These are phyloP conservation scores for Gisinianus flammeolus DNA, from an alignment of 2,888 invertebrate genomes.

Conservation along the genomic window DNA sequence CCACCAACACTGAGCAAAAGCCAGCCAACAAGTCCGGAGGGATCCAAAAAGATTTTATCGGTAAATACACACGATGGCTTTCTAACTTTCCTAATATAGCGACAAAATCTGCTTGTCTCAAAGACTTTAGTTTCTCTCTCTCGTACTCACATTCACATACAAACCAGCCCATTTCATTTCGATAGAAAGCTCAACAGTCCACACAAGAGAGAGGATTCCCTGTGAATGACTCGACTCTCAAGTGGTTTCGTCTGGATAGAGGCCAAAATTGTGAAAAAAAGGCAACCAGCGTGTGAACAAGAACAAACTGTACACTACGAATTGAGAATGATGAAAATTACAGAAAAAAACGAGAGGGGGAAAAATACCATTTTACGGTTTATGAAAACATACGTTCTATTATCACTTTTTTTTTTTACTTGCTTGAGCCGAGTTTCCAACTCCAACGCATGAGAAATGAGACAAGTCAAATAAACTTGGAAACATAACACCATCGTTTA, in stretches of 20 bases:
- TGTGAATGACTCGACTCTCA: slow-evolving; percentile 42
- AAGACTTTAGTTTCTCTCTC: slow-evolving; percentile 31
- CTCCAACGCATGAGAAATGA: slow-evolving; percentile 14
- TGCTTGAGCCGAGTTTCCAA: slow-evolving; percentile 8
- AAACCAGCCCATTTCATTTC: neutral
- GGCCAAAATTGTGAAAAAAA: slow-evolving; percentile 29
- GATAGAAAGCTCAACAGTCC: slow-evolving; percentile 24
- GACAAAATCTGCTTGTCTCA: slow-evolving; percentile 40
- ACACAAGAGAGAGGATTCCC: slow-evolving; percentile 3
- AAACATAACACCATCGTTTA: slow-evolving; percentile 23
- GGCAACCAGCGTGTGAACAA: neutral
- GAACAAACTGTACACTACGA: neutral
- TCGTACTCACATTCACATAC: neutral
- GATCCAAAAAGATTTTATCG: slow-evolving; percentile 37
- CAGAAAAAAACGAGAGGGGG: neutral
- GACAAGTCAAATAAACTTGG: slow-evolving; percentile 22
- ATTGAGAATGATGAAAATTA: slow-evolving; percentile 8
- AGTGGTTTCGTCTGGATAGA: slow-evolving; percentile 36
- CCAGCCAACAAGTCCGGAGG: slow-evolving; percentile 24
- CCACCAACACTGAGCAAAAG: neutral
- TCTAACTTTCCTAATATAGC: slow-evolving; percentile 42
- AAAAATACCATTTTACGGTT: neutral
- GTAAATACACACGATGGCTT: slow-evolving; percentile 39
- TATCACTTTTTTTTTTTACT: slow-evolving; percentile 11
- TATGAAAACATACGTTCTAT: slow-evolving; percentile 22